Base-by-base conservation (phyloP, 2,797 vertebrate species). In the Malacoctenus gilli region DNA sequence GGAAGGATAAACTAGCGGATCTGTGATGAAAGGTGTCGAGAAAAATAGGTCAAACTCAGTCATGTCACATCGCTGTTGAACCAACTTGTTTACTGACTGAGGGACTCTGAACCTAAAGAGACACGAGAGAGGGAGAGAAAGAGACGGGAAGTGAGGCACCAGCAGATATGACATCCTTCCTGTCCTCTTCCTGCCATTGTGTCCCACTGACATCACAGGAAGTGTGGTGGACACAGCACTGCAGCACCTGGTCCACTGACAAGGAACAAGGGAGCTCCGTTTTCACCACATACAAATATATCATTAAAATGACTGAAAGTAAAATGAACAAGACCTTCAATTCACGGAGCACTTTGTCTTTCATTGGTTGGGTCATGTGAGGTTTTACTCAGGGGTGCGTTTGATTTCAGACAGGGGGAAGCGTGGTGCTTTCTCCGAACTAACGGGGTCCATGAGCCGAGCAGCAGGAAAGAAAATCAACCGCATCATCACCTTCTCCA, bases 401-500 rank as follows among this genome's bases (percentile, higher is more conserved):
- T 28, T 28, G 6, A 5, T 37, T 73, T 54, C 75, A 96, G 96
- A 84, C 39, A 94, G 94, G 79, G 92, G 82, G 47, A 98, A 97
- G 85, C 95, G 93, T 15, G 93, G 94, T 0, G 89, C 95, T 0
- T 92, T 99, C 81, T 95, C 97, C 0, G 97, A 98, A 63, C 88
- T 99, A 65, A 99, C 96, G 22, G 97, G 95, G 40, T 96, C 96
- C 0, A 89, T 98, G 93, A 98, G 96, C 84, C 92, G 95, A 28
- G 96, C 93, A 0, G 97, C 97, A 0, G 97, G 97, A 30, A 95
- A 94, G 77, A 99, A 98, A 85, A 99, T 99, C 88, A 98, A 93
- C 61, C 93, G 94, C 39, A 98, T 99, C 86, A 99, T 99, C 86
- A 95, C 94, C 72, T 99, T 99, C 86, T 97, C 96, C 70, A 99